Percentiles rank a stretch among this genome's conserved stretches.
These are phyloP conservation scores for Cyanocitta stelleri DNA, from an alignment of 2,113 vertebrate genomes.

Conservation along the genomic window DNA sequence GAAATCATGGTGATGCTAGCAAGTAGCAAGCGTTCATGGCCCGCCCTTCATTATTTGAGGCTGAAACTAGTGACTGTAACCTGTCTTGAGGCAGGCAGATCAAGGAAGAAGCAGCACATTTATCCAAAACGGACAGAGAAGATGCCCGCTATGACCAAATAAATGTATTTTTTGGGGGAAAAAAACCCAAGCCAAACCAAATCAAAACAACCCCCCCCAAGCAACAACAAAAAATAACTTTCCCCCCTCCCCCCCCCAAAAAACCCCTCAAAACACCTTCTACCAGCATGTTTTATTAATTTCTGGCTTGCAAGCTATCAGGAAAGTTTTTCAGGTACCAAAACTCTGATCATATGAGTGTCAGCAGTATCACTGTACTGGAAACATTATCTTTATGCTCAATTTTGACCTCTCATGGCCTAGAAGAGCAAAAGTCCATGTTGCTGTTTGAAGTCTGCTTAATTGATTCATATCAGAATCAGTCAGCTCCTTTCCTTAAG, in stretches of 20 bases:
- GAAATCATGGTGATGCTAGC: not conserved
- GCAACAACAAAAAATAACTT: not conserved
- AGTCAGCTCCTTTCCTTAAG: not conserved
- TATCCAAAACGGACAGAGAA: not conserved
- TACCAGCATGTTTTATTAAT: not conserved
- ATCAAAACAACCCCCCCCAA: not conserved
- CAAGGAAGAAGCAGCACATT: not conserved
- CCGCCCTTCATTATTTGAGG: not conserved
- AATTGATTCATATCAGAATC: not conserved
- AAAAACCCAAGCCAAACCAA: not conserved
- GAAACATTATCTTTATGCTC: not conserved
- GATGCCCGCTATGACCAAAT: not conserved
- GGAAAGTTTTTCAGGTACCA: not conserved
- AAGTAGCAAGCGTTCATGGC: not conserved
- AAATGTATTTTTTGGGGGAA: accelerated
- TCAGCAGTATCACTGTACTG: not conserved
- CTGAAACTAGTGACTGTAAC: not conserved
- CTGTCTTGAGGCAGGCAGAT: not conserved
- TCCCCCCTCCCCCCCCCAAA: accelerated
- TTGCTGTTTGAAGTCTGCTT: not conserved
- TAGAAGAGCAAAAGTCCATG: not conserved
- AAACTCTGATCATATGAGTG: accelerated
- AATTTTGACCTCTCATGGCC: not conserved
- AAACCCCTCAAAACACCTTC: not conserved
- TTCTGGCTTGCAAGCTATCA: not conserved